These are phyloP conservation scores for Palloptera scutellata DNA, from an alignment of 2,888 invertebrate genomes.

Conservation along the genomic window DNA sequence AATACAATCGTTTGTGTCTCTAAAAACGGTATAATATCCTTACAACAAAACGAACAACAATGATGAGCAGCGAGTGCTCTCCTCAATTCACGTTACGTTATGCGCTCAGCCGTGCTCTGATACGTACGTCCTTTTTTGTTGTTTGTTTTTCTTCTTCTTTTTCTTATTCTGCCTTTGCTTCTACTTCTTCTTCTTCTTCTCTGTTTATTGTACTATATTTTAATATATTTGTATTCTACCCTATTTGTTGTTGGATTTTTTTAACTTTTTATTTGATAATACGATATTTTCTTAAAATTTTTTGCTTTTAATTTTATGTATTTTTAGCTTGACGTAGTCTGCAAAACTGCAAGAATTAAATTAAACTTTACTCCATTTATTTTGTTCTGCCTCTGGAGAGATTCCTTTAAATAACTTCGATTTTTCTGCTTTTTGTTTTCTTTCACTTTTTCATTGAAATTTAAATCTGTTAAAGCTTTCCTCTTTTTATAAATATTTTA, in stretches of 20 bases:
- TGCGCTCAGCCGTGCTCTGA: background rate
- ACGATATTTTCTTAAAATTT: background rate
- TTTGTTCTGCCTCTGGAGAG: background rate
- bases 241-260: conserved; percentile 18
- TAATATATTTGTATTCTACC: conserved; percentile 36
- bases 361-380: background rate
- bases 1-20: conserved; percentile 26
- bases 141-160: conserved; percentile 4
- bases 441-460: background rate
- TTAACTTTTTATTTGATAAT: conserved; percentile 13
- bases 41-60: conserved; percentile 16
- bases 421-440: background rate
- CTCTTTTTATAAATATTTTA: conserved; percentile 1
- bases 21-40: conserved; percentile 46
- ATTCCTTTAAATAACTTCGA: conserved; percentile 7
- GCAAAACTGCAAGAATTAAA: too few relatives aligned
- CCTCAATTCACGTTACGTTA: conserved; percentile 4
- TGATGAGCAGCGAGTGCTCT: background rate
- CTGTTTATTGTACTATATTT: conserved; percentile 35
- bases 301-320: background rate
- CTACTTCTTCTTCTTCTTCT: conserved; percentile 22
- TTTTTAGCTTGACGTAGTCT: background rate
- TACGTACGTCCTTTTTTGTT: conserved; percentile 1
- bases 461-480: too few relatives aligned
- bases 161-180: conserved; percentile 25